Conservation (phyloP, 2,888 invertebrate species). For the Drosophila meridionalis region DNA sequence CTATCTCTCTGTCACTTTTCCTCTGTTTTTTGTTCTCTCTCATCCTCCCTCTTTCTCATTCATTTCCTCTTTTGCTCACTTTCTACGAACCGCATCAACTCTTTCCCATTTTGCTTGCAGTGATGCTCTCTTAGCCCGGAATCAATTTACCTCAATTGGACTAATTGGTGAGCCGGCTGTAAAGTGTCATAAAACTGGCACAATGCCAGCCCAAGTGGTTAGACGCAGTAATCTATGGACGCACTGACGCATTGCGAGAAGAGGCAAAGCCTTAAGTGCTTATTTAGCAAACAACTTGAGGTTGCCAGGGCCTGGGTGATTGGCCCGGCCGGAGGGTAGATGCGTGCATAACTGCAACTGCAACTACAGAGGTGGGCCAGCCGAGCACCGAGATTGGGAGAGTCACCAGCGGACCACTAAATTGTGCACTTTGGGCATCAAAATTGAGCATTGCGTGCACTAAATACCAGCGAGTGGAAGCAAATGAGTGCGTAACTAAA, state of each 20-base stretch:
- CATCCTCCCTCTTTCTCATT: not conserved
- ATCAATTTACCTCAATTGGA: slow-evolving; percentile 20
- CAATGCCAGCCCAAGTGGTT: slow-evolving; percentile 47
- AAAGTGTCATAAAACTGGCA: slow-evolving; percentile 56
- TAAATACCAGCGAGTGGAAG: slow-evolving; percentile 47
- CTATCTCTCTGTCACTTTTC: not conserved
- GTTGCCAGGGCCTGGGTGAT: not conserved
- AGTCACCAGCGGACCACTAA: slow-evolving; percentile 46
- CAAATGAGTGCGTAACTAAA: slow-evolving; percentile 76
- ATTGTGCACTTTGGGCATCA: slow-evolving; percentile 66
- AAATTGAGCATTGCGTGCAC: slow-evolving; percentile 71
- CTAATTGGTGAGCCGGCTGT: slow-evolving; percentile 11
- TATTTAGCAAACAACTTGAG: slow-evolving; percentile 62
- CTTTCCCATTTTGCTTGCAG: not conserved
- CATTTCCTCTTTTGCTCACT: not conserved
- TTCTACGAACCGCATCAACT: not conserved
- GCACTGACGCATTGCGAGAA: slow-evolving; percentile 69
- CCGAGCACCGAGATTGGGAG: slow-evolving; percentile 7
- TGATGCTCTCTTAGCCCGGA: slow-evolving; percentile 6
- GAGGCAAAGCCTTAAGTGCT: slow-evolving; percentile 41
- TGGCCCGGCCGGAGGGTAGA: not conserved
- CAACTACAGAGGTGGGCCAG: not conserved
- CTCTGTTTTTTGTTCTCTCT: not conserved
- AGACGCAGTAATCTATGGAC: slow-evolving; percentile 43
- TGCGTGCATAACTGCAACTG: slow-evolving; percentile 4